Conservation (phyloP, 2,113 vertebrate genomes). For the Etheostoma spectabile region DNA sequence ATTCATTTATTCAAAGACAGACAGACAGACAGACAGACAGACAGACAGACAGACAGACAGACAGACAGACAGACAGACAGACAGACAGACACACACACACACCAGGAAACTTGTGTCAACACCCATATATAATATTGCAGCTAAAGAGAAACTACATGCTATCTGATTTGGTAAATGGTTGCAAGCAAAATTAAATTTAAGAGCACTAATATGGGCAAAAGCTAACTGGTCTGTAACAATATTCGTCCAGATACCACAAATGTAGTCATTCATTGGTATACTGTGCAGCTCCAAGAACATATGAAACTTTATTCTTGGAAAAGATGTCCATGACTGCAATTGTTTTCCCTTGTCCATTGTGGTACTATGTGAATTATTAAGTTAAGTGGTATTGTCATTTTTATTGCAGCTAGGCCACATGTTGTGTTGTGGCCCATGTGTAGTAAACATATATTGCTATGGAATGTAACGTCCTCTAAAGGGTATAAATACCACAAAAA, state of each 20-base stretch:
- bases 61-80: too few relatives aligned
- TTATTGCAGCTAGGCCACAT: slow-evolving; percentile 16
- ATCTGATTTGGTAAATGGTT: background rate
- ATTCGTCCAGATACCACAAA: background rate
- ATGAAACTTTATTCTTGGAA: slow-evolving; percentile 3
- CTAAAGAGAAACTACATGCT: background rate
- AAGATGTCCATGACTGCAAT: background rate
- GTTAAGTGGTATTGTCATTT: slow-evolving; percentile 36
- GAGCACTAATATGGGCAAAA: background rate
- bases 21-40: too few relatives aligned
- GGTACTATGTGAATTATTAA: slow-evolving; percentile 43
- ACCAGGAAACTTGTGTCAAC: too few relatives aligned
- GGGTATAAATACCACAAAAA: slow-evolving; percentile 36
- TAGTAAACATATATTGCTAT: slow-evolving; percentile 12
- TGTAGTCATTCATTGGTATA: background rate
- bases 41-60: too few relatives aligned
- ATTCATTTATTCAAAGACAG: too few relatives aligned
- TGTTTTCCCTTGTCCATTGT: background rate
- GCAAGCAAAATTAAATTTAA: background rate
- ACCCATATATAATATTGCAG: background rate
- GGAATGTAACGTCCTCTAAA: slow-evolving; percentile 14
- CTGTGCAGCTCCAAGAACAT: background rate
- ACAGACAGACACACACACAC: too few relatives aligned
- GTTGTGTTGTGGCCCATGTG: background rate
- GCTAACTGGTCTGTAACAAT: background rate